These are phyloP conservation scores for Phortica variegata DNA, from an alignment of 1,140 invertebrate species.

Conservation along the genomic window DNA sequence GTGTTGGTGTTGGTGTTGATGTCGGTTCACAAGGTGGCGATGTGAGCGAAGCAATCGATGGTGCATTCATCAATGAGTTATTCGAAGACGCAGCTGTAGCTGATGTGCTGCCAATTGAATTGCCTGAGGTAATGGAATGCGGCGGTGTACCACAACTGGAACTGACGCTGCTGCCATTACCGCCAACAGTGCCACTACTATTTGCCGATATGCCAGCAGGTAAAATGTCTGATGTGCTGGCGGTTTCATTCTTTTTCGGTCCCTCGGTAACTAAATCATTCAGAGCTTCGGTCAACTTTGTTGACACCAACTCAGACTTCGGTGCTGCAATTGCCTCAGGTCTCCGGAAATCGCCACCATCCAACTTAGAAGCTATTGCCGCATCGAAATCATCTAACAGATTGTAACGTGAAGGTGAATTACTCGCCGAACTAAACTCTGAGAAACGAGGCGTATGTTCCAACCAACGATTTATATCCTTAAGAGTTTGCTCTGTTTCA, in stretches of 20 bases:
- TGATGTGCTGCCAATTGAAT: slow-evolving; percentile 48
- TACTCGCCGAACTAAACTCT: slow-evolving; percentile 71
- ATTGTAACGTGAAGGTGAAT: slow-evolving; percentile 66
- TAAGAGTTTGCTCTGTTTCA: slow-evolving; percentile 79
- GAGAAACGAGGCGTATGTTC: slow-evolving; percentile 77
- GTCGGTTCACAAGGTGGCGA: slow-evolving; percentile 3
- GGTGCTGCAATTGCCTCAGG: slow-evolving; percentile 41
- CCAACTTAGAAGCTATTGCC: slow-evolving; percentile 41
- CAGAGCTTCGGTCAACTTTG: slow-evolving; percentile 40
- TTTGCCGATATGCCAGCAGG: slow-evolving; percentile 4
- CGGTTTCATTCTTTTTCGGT: slow-evolving; percentile 10
- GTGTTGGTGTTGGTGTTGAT: not conserved
- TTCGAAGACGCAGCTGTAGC: slow-evolving; percentile 38
- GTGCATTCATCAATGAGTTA: slow-evolving; percentile 19
- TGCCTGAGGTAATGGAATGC: slow-evolving; percentile 48
- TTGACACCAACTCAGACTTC: slow-evolving; percentile 43
- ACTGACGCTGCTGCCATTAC: slow-evolving; percentile 45
- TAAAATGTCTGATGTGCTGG: slow-evolving; percentile 28
- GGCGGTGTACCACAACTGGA: slow-evolving; percentile 48
- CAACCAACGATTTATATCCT: slow-evolving; percentile 86
- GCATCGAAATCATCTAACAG: slow-evolving; percentile 60
- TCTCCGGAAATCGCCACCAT: slow-evolving; percentile 43
- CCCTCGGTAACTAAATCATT: slow-evolving; percentile 42
- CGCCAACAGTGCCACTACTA: not conserved
- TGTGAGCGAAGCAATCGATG: slow-evolving; percentile 14